Conservation (phyloP, 2,113 vertebrate species). For the Heterotilapia buettikoferi region DNA sequence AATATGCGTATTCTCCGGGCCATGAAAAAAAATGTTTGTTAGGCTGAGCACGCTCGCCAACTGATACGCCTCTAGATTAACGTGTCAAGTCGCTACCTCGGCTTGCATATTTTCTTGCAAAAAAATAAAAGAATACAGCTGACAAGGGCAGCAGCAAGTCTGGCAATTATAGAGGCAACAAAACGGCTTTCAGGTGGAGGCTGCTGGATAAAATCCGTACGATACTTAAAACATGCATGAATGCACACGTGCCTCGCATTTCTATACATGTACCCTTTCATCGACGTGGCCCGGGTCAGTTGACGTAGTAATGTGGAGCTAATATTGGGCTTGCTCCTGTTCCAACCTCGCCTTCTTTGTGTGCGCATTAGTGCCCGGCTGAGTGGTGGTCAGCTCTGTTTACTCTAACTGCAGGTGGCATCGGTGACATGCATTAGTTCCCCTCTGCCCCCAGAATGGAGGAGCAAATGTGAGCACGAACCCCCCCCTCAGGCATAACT, state of each 20-base stretch:
- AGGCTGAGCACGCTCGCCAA: background rate
- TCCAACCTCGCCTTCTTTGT: background rate
- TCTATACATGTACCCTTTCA: background rate
- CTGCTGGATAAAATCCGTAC: background rate
- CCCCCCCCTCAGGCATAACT: slow-evolving; percentile 28
- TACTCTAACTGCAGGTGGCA: slow-evolving; percentile 52
- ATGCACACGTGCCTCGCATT: background rate
- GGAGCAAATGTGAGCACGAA: background rate
- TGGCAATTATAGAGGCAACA: slow-evolving; percentile 6
- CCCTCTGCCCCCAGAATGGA: background rate
- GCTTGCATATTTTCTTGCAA: background rate
- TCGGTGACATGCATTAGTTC: slow-evolving; percentile 39
- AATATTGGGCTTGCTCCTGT: background rate
- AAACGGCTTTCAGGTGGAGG: slow-evolving; percentile 7
- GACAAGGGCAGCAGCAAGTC: background rate
- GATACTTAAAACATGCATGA: background rate
- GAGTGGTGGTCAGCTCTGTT: slow-evolving; percentile 35
- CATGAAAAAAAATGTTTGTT: background rate
- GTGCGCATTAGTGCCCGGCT: slow-evolving; percentile 28
- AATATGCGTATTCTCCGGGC: background rate
- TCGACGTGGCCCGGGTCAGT: background rate
- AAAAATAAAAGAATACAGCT: background rate
- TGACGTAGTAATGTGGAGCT: background rate
- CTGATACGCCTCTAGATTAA: background rate
- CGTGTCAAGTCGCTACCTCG: slow-evolving; percentile 2